These are phyloP conservation scores for Ascaphus truei DNA, from an alignment of 2,113 vertebrate genomes.

Conservation along the genomic window DNA sequence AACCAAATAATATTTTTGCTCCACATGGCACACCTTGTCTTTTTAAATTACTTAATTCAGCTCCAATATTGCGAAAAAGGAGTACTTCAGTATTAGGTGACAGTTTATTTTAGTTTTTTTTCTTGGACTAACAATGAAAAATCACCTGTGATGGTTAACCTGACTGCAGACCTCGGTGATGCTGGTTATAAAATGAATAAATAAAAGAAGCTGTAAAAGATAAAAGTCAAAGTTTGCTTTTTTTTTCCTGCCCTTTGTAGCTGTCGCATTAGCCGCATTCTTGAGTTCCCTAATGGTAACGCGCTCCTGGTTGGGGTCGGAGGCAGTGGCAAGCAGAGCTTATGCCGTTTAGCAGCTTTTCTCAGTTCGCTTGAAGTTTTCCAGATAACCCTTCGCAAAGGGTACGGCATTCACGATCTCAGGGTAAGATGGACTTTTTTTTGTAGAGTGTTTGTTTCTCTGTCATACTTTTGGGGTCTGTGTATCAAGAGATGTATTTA, in stretches of 20 bases:
- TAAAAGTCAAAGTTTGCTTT: slow-evolving; percentile 28
- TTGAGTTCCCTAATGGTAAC: slow-evolving; percentile 66
- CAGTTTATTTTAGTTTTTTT: too few species aligned
- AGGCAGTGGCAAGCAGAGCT: slow-evolving; percentile 67
- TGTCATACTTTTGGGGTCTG: fast-evolving
- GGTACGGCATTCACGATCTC: slow-evolving; percentile 66
- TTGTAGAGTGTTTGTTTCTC: neutral
- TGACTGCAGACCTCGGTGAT: too few species aligned
- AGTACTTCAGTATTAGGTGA: too few species aligned
- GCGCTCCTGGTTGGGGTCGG: slow-evolving; percentile 64
- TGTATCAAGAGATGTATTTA: too few species aligned
- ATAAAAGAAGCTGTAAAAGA: too few species aligned
- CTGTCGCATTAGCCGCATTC: slow-evolving; percentile 68
- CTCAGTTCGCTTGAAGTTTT: slow-evolving; percentile 65
- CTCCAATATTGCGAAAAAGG: too few species aligned
- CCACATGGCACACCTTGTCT: too few species aligned
- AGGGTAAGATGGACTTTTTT: slow-evolving; percentile 46
- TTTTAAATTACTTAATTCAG: too few species aligned
- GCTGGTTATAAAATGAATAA: too few species aligned
- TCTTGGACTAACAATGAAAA: too few species aligned
- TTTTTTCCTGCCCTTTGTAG: slow-evolving; percentile 38
- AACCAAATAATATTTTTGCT: too few species aligned
- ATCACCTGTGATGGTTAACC: too few species aligned
- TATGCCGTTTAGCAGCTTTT: slow-evolving; percentile 64
- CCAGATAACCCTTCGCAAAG: slow-evolving; percentile 69